These are phyloP conservation scores for Neogobius melanostomus DNA, from an alignment of 2,113 vertebrate genomes.

Conservation along the genomic window DNA sequence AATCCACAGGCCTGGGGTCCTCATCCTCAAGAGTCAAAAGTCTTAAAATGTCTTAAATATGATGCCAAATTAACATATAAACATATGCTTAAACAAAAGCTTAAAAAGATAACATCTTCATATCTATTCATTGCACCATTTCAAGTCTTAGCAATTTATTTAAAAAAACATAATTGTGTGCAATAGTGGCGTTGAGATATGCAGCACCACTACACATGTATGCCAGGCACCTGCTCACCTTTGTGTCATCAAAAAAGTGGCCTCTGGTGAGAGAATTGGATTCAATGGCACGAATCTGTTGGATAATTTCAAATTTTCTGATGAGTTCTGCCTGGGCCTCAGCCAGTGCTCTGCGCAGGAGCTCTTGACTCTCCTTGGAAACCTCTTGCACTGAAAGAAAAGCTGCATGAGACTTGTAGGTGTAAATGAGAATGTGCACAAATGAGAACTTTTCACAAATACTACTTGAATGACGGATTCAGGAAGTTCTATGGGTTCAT, in stretches of 20 bases:
- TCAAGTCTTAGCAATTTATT: no score
- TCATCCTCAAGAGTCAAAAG: no score
- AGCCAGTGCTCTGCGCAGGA: slow-evolving; percentile 78
- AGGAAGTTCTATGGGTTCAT: no score
- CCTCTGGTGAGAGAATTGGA: slow-evolving; percentile 66
- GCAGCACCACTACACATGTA: not conserved
- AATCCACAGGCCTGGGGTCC: no score
- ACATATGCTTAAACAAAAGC: no score
- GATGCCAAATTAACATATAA: no score
- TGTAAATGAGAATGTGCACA: not conserved
- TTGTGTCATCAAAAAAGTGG: slow-evolving; percentile 84
- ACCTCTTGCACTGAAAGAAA: slow-evolving; percentile 82
- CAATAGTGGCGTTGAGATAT: not conserved
- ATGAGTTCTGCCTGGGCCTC: slow-evolving; percentile 76
- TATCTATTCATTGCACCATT: no score
- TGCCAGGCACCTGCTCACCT: slow-evolving; percentile 73
- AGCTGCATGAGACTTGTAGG: not conserved
- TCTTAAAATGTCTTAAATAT: no score
- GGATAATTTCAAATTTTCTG: slow-evolving; percentile 78
- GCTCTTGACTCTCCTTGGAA: slow-evolving; percentile 77
- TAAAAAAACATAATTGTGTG: no score
- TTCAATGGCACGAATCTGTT: slow-evolving; percentile 82
- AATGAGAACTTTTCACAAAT: no score
- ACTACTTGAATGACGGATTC: no score
- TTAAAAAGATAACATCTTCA: no score